Conservation (phyloP, 1,140 invertebrate species). For the Drosophila pruinosa region DNA sequence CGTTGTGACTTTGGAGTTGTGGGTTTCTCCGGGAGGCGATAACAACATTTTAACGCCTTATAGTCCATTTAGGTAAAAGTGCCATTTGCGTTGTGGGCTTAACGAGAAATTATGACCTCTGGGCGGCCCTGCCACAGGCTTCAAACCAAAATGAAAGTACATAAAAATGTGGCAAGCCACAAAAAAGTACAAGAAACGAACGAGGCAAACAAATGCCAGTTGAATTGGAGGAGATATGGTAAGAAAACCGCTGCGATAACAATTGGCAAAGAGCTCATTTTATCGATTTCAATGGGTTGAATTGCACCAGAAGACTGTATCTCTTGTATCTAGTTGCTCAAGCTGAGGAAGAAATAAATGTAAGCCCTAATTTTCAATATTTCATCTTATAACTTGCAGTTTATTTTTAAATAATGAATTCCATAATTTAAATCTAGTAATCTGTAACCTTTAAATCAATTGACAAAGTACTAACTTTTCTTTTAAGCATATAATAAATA, state of each 20-base stretch:
- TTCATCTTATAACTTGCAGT: no score
- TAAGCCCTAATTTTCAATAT: no score
- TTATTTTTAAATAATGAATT: no score
- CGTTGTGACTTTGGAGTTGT: neutral
- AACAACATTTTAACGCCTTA: conserved; percentile 80
- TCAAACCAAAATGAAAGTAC: conserved; percentile 10
- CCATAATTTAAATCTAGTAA: neutral
- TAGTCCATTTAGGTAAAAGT: conserved; percentile 79
- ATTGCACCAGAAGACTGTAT: neutral
- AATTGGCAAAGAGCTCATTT: neutral
- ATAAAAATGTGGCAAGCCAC: conserved; percentile 28
- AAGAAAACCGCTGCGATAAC: neutral
- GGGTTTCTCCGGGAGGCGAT: conserved; percentile 42
- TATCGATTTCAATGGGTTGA: neutral
- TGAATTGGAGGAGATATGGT: neutral
- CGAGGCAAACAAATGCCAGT: neutral
- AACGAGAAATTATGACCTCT: conserved; percentile 76
- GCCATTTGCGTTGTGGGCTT: conserved; percentile 73
- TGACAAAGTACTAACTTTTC: neutral
- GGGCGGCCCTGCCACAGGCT: conserved; percentile 31
- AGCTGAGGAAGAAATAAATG: no score
- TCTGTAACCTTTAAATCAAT: neutral
- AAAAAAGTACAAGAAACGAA: neutral
- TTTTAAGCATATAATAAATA: neutral
- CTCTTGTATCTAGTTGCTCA: no score